Evolutionary conservation across 2,113 vertebrate species (phyloP), one percentile per base, ranked within the genome.

Genomic region (Seriola dumerili): DNA sequence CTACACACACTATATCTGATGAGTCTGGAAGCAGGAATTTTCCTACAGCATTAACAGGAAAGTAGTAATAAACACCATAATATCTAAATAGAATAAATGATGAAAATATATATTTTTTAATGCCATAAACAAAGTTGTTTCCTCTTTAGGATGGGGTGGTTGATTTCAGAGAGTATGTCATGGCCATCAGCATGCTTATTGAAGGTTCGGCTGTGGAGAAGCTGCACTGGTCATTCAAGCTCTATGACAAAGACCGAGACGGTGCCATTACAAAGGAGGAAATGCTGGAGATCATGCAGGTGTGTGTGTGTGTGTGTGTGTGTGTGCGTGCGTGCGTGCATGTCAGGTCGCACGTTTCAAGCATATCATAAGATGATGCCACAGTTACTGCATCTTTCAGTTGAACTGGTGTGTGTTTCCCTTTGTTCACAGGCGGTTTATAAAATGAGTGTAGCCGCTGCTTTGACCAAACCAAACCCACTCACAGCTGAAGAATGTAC

Each of bases 281-380:
- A 84, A 94, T 91, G 94, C 86, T 91, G 40, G 92, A 94, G 16
- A 95, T 95, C 69, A 93, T 94, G 93, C 91, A 96, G 93, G 91
- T 95, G 44, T 48, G 61, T 84, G 50, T 64, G 10, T 52, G 10
- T 16, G 10, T 52, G 23, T 16, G 1, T 21, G 14, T 40, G 17
- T 21, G 8, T 29, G n/a, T 13, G 11, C 14, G 44, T 46, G 44
- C 14, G 11, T 38, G 25, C 2, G 25, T 29, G 29, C 29, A 2
- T 29, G 29, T 29, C 29, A 29, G 29, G 29, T 29, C 29, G 38
- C 38, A 38, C 5, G 8, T 38, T 38, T 38, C 38, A 38, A 42
- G 40, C 40, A 8, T 9, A 42, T 10, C 40, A 42, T 42, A 8
- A 48, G 8, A 42, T 42, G 40, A 42, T 42, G 40, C n/a, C 62